Percentiles rank a stretch among this genome's conserved stretches.
phyloP scores from a whole-genome alignment of 2,888 invertebrate species.

The Troides oblongomaculatus region DNA sequence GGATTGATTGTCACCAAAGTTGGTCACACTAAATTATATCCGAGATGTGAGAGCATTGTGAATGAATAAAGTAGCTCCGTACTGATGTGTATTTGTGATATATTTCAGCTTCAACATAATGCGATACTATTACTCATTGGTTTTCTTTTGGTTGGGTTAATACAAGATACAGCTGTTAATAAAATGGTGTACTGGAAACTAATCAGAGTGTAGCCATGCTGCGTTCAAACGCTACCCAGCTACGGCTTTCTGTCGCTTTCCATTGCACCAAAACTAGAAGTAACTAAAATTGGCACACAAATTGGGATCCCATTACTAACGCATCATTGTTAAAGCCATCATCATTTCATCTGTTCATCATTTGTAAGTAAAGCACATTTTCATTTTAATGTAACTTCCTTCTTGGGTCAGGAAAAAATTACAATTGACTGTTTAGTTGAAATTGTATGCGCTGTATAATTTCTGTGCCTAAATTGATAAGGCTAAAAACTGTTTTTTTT shows the following conservation, averaged over 20 bases:
- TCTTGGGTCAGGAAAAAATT: conserved; percentile 47
- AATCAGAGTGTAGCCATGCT: conserved; percentile 68
- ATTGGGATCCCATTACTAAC: conserved; percentile 79
- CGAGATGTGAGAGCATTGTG: conserved; percentile 13
- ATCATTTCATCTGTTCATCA: conserved; percentile 71
- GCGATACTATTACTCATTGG: conserved; percentile 77
- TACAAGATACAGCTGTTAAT: conserved; percentile 79
- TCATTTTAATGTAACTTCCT: conserved; percentile 50
- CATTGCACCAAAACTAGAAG: conserved; percentile 75
- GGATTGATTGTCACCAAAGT: conserved; percentile 54
- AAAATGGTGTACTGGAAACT: conserved; percentile 77
- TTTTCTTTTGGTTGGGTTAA: conserved; percentile 80
- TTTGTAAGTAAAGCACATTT: conserved; percentile 76
- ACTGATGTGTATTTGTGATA: conserved; percentile 73
- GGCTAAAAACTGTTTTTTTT: conserved; percentile 16
- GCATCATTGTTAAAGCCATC: conserved; percentile 75
- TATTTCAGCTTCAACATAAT: conserved; percentile 79
- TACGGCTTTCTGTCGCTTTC: conserved; percentile 77
- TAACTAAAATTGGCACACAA: conserved; percentile 77
- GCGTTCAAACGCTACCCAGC: conserved; percentile 58
- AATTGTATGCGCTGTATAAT: conserved; percentile 23
- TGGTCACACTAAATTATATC: conserved; percentile 47
- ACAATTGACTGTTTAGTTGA: conserved; percentile 10
- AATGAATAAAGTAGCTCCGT: conserved; percentile 40
- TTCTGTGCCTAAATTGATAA: conserved; percentile 18